Base-by-base conservation (phyloP, 30 jellyfish, hydroid and myxozoan species). In the Chrysaora quinquecirrha region DNA sequence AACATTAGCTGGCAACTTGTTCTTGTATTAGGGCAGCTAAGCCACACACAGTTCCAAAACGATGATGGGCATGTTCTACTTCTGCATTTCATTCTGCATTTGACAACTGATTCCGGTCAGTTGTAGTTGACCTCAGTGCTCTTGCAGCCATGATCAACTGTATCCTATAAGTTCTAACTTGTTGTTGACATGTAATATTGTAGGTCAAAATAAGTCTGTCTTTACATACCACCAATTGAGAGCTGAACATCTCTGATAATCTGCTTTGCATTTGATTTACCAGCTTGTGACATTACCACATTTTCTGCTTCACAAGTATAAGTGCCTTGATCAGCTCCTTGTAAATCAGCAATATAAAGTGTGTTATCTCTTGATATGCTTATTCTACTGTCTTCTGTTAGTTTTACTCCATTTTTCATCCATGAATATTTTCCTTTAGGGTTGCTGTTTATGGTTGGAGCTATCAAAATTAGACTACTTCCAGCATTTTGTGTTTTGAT, bases 361-460 rank as follows among this genome's bases (percentile, higher is more conserved):
- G 76, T 69, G 30, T 85, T 83, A 50, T 89, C 89, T 20, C 18
- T 63, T 3, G 90, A 69, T 34, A 89, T 46, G 30, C 90, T 68
- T 33, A 75, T 72, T 33, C 97, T 74, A 9, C 67, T 79, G 64
- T 71, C 74, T 71, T 89, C 97, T 0, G 34, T 58, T 27, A 89
- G 25, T 0, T 18, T 38, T 19, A 75, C 76, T 35, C 92, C 95
- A 71, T 83, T 35, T 66, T 89, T 89, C 78, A 78, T 74, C 97
- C 97, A 89, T n/a, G 69, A 76, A 35, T 74, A 83, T 21, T 19
- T 70, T 75, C 95, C 89, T 38, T 82, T 75, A 33, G 97, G 97
- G 16, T 56, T 47, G 64, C 76, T 69, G 33, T 52, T 48, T 24
- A 89, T 68, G 19, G 69, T 19, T 46, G 97, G 97, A 14, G 67